Conservation (phyloP, 2,888 invertebrate species). For the Eristalis arbustorum region DNA sequence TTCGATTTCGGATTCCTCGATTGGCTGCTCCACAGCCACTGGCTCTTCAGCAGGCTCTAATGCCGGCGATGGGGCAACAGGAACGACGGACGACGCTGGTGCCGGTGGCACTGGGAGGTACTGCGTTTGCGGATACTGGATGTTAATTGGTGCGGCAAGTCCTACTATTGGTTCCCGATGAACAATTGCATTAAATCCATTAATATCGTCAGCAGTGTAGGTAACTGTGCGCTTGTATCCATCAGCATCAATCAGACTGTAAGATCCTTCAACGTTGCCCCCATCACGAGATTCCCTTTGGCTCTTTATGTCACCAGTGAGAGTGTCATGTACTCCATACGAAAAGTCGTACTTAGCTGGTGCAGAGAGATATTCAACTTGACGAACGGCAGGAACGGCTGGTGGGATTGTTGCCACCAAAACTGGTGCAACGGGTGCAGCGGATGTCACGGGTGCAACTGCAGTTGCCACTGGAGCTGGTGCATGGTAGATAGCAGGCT, state of each 20-base stretch:
- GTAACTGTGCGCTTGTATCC: constrained; percentile 82
- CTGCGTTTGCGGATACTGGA: constrained; percentile 39
- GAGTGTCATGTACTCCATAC: constrained; percentile 81
- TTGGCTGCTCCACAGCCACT: constrained; percentile 25
- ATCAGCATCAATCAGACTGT: constrained; percentile 82
- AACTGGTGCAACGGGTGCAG: constrained; percentile 22
- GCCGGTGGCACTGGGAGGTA: constrained; percentile 67
- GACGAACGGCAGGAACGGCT: constrained; percentile 53
- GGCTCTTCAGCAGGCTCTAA: constrained; percentile 9
- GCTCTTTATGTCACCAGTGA: constrained; percentile 82
- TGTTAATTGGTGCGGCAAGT: constrained; percentile 68
- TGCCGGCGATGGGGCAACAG: constrained; percentile 61
- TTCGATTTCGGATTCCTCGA: constrained; percentile 31
- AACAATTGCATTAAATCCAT: constrained; percentile 83
- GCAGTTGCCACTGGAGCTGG: constrained; percentile 4
- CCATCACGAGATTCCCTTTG: constrained; percentile 82
- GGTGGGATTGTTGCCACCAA: constrained; percentile 53
- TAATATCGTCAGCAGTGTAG: constrained; percentile 82
- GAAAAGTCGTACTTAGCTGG: constrained; percentile 80
- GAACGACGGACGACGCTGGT: constrained; percentile 30
- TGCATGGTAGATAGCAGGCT: constrained; percentile 29
- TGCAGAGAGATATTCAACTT: constrained; percentile 74
- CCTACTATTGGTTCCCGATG: constrained; percentile 80
- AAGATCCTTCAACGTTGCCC: constrained; percentile 81
- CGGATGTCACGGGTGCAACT: constrained; percentile 20